Evolutionary conservation across 2,797 vertebrate species (phyloP).

Genomic region (Sebastes matsubarae): DNA sequence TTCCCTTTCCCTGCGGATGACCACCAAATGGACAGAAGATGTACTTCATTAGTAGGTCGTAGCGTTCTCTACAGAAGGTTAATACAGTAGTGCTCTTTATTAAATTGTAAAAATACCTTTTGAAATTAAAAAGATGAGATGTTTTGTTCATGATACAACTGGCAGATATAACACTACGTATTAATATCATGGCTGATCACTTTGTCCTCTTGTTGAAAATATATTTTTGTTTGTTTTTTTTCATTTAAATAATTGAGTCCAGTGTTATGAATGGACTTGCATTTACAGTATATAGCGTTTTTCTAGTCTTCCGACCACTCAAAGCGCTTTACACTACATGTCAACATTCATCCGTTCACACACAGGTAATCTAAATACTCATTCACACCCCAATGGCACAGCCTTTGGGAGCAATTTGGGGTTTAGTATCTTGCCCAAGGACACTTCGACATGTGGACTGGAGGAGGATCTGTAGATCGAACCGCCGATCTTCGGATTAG

Average conservation of each 20-base stretch:
- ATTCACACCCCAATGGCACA: no score
- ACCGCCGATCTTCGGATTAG: no score
- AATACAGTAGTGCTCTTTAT: constrained; percentile 51
- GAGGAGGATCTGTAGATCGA: no score
- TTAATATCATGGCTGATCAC: neutral
- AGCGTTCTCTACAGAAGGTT: constrained; percentile 62
- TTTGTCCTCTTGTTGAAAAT: constrained; percentile 2
- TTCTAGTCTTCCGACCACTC: no score
- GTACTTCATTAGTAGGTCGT: constrained; percentile 56
- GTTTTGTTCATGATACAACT: constrained; percentile 31
- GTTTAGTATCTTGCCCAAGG: no score
- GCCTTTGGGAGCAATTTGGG: no score
- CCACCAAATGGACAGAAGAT: constrained; percentile 49
- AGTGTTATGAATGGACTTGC: neutral
- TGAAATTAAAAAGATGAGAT: constrained; percentile 42
- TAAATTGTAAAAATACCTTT: constrained; percentile 48
- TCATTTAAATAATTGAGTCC: neutral
- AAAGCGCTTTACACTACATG: no score
- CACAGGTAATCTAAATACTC: no score
- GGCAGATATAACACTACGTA: neutral
- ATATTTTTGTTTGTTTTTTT: neutral
- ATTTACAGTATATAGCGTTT: no score
- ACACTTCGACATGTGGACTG: no score
- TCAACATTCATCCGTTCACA: no score
- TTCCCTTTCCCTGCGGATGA: constrained; percentile 67